phyloP scores from a whole-genome alignment of 2,797 vertebrate genomes.

The Bradypus variegatus region DNA sequence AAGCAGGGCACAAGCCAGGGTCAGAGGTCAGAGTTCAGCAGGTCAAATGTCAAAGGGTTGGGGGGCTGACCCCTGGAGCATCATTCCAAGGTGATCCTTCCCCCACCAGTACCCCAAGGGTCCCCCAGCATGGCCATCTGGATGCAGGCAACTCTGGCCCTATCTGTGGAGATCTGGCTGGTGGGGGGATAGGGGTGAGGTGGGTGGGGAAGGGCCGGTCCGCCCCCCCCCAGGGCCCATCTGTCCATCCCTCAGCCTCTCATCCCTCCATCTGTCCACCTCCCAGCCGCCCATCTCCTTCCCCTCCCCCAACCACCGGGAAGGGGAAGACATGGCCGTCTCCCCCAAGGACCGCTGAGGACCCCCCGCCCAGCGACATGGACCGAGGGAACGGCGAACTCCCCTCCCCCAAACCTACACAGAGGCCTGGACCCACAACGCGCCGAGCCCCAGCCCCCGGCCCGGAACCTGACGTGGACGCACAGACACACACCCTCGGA shows the following conservation, averaged over 20 bases:
- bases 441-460: constrained; percentile 22
- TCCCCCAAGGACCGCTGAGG: constrained; percentile 55
- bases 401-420: constrained; percentile 45
- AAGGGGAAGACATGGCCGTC: constrained; percentile 65
- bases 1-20: not conserved
- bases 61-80: not conserved
- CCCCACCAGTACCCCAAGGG: constrained; percentile 24
- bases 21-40: constrained; percentile 61
- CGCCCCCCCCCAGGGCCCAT: constrained; percentile 44
- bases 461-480: constrained; percentile 40
- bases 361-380: constrained; percentile 45
- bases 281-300: constrained; percentile 55
- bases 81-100: not conserved
- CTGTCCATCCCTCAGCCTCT: constrained; percentile 60
- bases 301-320: constrained; percentile 47
- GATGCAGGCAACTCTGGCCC: constrained; percentile 21
- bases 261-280: constrained; percentile 66
- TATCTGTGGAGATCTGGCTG: not conserved
- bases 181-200: constrained; percentile 13
- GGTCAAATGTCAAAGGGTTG: not conserved
- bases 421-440: constrained; percentile 56
- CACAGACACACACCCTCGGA: constrained; percentile 55
- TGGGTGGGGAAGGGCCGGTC: constrained; percentile 32
- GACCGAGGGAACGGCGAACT: constrained; percentile 39
- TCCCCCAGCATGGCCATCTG: constrained; percentile 19